Evolutionary conservation across 2,113 vertebrate genomes (phyloP).

Genomic region (Silurus glanis): DNA sequence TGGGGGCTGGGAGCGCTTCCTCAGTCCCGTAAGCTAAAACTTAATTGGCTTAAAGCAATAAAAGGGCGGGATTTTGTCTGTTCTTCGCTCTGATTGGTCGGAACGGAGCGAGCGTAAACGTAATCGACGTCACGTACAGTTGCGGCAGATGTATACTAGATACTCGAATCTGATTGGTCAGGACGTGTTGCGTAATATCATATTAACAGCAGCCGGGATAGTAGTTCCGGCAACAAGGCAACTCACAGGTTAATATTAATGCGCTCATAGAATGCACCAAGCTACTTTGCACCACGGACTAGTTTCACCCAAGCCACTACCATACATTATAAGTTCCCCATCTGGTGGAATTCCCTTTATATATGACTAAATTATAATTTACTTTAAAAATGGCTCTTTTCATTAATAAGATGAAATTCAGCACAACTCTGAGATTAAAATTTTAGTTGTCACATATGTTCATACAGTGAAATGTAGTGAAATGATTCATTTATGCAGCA

Average conservation of each 20-base stretch:
- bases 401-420: background rate
- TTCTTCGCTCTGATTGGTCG: constrained; percentile 51
- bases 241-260: background rate
- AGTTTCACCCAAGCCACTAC: background rate
- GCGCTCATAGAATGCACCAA: background rate
- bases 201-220: background rate
- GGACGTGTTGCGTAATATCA: background rate
- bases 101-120: background rate
- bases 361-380: background rate
- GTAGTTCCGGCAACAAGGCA: background rate
- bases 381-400: background rate
- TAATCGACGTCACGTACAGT: constrained; percentile 4
- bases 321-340: background rate
- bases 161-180: background rate
- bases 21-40: constrained; percentile 1
- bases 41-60: constrained; percentile 49
- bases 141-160: background rate
- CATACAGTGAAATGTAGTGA: too few relatives aligned
- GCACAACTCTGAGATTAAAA: too few relatives aligned
- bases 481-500: background rate
- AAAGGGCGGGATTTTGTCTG: background rate
- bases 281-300: too few relatives aligned
- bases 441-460: too few relatives aligned
- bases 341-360: background rate
- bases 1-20: too few relatives aligned